A percentile compares a stretch with the other conserved stretches of the same genome.
Evolutionary conservation across 30 jellyfish, hydroid and myxozoan species (phyloP).

Genomic region (Phacellophora camtschatica): DNA sequence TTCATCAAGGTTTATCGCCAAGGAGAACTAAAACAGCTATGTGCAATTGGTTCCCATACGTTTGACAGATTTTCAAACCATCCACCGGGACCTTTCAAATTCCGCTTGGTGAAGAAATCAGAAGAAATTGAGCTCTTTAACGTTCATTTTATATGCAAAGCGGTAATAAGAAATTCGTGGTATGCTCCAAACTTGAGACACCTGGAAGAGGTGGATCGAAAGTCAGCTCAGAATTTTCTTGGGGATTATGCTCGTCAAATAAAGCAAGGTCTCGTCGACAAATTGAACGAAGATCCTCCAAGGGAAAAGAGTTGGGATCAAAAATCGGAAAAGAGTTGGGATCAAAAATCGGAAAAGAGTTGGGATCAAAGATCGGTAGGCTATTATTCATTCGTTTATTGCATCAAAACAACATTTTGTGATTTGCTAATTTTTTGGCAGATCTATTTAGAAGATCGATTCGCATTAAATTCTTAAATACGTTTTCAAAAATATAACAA

Average conservation of each 20-base stretch:
- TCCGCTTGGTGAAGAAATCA: too few relatives aligned
- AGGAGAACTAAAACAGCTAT: background rate
- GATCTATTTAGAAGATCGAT: too few relatives aligned
- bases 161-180: background rate
- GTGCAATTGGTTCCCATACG: background rate
- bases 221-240: background rate
- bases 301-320: too few relatives aligned
- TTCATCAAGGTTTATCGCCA: background rate
- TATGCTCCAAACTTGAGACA: background rate
- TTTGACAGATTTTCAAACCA: too few relatives aligned
- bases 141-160: conserved; percentile 11
- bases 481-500: too few relatives aligned
- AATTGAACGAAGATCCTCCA: background rate
- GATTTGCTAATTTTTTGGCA: too few relatives aligned
- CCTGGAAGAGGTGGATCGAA: background rate
- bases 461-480: too few relatives aligned
- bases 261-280: conserved; percentile 11
- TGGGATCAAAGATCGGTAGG: too few relatives aligned
- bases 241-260: conserved; percentile 13
- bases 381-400: too few relatives aligned
- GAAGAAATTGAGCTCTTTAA: background rate
- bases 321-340: too few relatives aligned
- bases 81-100: background rate
- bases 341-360: too few relatives aligned
- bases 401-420: too few relatives aligned